Evolutionary conservation across 2,797 vertebrate species (phyloP).

Genomic region (Pterois miles): DNA sequence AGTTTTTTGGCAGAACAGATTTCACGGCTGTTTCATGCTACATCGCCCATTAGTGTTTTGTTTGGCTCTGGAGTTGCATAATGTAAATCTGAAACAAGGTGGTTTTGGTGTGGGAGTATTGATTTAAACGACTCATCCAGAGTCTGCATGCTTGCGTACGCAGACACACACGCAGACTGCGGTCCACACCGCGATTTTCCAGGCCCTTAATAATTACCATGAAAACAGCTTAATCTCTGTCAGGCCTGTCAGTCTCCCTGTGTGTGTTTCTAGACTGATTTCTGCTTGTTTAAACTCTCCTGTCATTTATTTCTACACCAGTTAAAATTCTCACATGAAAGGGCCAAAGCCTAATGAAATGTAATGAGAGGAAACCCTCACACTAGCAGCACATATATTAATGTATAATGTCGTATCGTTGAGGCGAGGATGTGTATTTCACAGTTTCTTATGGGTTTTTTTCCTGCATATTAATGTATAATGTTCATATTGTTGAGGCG

Average conservation of each 20-base stretch:
- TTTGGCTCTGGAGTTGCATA: constrained; percentile 76
- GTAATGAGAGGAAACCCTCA: constrained; percentile 62
- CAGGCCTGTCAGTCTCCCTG: constrained; percentile 58
- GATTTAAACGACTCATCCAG: constrained; percentile 77
- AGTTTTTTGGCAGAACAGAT: constrained; percentile 71
- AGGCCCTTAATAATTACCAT: constrained; percentile 69
- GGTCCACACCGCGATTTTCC: constrained; percentile 58
- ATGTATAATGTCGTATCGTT: constrained; percentile 20
- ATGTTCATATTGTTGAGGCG: constrained; percentile 1
- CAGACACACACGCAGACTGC: constrained; percentile 53
- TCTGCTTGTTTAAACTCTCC: constrained; percentile 75
- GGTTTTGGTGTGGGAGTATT: constrained; percentile 75
- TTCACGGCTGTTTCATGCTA: constrained; percentile 85
- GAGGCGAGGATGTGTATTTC: background rate
- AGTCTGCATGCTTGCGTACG: constrained; percentile 61
- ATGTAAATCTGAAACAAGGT: constrained; percentile 79
- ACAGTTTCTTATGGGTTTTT: constrained; percentile 1
- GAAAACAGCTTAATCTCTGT: constrained; percentile 79
- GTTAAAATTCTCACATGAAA: constrained; percentile 66
- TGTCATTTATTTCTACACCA: constrained; percentile 69
- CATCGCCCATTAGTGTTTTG: constrained; percentile 81
- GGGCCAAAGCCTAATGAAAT: constrained; percentile 61
- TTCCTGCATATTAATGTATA: constrained; percentile 31
- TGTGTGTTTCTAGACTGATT: constrained; percentile 64
- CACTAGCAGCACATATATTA: constrained; percentile 29